These are phyloP conservation scores for Crocuta crocuta DNA, from an alignment of 2,113 vertebrate species.

Conservation along the genomic window DNA sequence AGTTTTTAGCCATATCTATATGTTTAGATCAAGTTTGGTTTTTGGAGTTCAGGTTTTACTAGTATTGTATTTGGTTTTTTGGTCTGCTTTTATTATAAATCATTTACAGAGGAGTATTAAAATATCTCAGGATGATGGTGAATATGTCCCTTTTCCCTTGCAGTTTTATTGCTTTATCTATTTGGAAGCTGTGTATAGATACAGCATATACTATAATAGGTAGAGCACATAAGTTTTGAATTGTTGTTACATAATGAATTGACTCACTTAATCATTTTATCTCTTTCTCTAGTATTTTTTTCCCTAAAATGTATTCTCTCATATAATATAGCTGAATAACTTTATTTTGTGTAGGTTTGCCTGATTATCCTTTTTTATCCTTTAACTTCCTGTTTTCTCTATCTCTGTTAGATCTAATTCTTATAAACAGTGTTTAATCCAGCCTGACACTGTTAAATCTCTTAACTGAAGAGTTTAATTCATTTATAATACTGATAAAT, in stretches of 20 bases:
- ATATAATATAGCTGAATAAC: not conserved
- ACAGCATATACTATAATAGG: not conserved
- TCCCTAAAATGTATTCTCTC: not conserved
- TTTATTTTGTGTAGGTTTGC: not conserved
- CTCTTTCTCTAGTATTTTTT: not conserved
- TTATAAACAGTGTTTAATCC: not conserved
- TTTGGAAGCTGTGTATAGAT: not conserved
- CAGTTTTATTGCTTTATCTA: not conserved
- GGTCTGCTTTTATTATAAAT: not conserved
- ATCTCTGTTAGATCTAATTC: not conserved
- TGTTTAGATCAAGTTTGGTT: not conserved
- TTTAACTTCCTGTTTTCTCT: conserved; percentile 25
- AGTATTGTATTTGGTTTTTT: not conserved
- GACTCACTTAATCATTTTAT: not conserved
- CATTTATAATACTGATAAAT: not conserved
- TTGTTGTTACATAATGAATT: not conserved
- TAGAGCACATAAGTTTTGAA: not conserved
- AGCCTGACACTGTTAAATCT: not conserved
- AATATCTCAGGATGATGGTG: not conserved
- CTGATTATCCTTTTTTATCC: not conserved
- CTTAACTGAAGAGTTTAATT: not conserved
- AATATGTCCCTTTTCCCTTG: not conserved
- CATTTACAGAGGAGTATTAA: not conserved
- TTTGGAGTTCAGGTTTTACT: not conserved
- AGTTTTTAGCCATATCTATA: not conserved